phyloP scores from a whole-genome alignment of 2,797 vertebrate species.

The Miichthys miiuy region DNA sequence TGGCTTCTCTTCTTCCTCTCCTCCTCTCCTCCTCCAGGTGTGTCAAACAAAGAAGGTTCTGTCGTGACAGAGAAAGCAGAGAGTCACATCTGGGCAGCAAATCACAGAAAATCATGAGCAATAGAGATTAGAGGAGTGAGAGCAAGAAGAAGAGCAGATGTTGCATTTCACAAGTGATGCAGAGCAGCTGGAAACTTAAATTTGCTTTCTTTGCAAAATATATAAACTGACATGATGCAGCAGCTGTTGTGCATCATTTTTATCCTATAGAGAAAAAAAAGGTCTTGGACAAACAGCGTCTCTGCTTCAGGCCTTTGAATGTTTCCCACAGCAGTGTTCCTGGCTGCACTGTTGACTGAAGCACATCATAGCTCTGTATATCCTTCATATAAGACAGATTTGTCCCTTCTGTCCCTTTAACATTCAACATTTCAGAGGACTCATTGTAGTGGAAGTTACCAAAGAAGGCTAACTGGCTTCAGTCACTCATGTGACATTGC shows the following conservation, averaged over 20 bases:
- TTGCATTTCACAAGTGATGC: not conserved
- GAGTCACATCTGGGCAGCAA: not conserved
- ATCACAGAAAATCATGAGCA: not conserved
- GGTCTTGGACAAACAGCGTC: no score
- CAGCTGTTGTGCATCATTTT: no score
- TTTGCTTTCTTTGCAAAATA: not conserved
- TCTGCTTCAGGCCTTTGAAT: no score
- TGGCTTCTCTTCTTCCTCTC: not conserved
- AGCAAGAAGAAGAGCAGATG: not conserved
- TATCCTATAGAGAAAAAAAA: no score
- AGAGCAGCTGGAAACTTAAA: not conserved
- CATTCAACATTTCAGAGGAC: not conserved
- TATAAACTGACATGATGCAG: not conserved
- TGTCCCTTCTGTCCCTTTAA: not conserved
- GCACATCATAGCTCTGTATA: not conserved
- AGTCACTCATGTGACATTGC: not conserved
- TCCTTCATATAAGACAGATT: not conserved
- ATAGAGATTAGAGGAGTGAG: not conserved
- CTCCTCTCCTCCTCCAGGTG: slow-evolving; percentile 31
- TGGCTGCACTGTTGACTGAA: not conserved
- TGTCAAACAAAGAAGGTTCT: slow-evolving; percentile 43
- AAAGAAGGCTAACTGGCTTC: not conserved
- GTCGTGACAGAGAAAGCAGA: slow-evolving; percentile 11
- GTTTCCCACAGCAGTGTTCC: no score
- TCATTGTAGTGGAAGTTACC: not conserved